A percentile compares a stretch with the other conserved stretches of the same genome.
phyloP scores from a whole-genome alignment of 2,888 invertebrate genomes.

The Dioctria linearis region DNA sequence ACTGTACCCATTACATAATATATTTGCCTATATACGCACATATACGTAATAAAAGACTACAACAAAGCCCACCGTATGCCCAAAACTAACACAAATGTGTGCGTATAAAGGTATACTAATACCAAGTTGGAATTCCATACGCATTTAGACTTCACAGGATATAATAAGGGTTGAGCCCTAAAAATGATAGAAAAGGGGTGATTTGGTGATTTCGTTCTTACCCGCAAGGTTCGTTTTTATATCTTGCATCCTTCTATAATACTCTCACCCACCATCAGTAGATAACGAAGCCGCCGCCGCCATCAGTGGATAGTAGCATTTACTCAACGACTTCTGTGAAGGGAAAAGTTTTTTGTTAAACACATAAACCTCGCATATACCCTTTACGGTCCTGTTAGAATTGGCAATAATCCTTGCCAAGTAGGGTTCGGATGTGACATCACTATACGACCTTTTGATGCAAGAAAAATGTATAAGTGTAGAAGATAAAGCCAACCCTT shows the following conservation, averaged over 20 bases:
- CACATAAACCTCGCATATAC: slow-evolving; percentile 45
- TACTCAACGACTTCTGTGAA: not conserved
- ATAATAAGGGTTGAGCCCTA: slow-evolving; percentile 57
- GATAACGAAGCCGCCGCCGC: not conserved
- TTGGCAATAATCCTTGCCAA: slow-evolving; percentile 44
- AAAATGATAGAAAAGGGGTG: slow-evolving; percentile 50
- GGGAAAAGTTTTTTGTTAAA: slow-evolving; percentile 38
- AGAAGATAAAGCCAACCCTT: slow-evolving; percentile 17
- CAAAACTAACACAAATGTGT: not conserved
- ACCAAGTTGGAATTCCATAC: not conserved
- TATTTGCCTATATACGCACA: slow-evolving; percentile 26
- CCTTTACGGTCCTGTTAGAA: slow-evolving; percentile 36
- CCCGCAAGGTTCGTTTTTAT: slow-evolving; percentile 50
- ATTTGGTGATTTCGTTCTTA: slow-evolving; percentile 50
- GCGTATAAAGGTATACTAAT: not conserved
- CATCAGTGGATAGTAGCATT: slow-evolving; percentile 10
- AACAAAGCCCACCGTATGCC: slow-evolving; percentile 1
- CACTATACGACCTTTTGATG: slow-evolving; percentile 46
- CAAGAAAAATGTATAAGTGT: slow-evolving; percentile 28
- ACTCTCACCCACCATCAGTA: slow-evolving; percentile 25
- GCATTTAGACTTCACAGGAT: slow-evolving; percentile 31
- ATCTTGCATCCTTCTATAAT: slow-evolving; percentile 24
- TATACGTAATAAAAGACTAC: not conserved
- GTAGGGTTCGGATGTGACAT: slow-evolving; percentile 44
- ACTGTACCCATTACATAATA: slow-evolving; percentile 1